phyloP scores from a whole-genome alignment of 2,797 vertebrate species.

The Furcifer pardalis region DNA sequence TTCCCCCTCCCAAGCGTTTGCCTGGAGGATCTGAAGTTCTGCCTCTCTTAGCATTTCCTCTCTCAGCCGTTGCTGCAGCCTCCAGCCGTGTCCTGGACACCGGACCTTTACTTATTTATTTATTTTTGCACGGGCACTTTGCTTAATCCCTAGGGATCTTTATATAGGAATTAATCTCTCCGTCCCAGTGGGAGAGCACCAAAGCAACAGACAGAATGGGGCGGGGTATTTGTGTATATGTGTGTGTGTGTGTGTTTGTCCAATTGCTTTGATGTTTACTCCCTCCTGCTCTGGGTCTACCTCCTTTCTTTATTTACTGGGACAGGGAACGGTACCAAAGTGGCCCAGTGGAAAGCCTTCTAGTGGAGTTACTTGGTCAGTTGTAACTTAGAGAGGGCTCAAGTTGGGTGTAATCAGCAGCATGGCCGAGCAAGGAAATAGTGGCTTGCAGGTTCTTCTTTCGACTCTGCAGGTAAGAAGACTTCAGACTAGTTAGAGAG shows the following conservation, averaged over 20 bases:
- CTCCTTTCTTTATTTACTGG: slow-evolving; percentile 62
- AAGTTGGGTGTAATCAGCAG: slow-evolving; percentile 63
- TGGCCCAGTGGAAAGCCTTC: slow-evolving; percentile 65
- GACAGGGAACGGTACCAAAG: slow-evolving; percentile 68
- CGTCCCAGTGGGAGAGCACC: slow-evolving; percentile 70
- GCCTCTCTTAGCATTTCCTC: slow-evolving; percentile 69
- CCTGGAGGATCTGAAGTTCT: slow-evolving; percentile 3
- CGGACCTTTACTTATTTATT: no score
- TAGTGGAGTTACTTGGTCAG: slow-evolving; percentile 61
- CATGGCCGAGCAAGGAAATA: slow-evolving; percentile 84
- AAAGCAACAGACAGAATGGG: slow-evolving; percentile 64
- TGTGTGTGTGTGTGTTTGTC: slow-evolving; percentile 51
- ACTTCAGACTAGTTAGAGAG: slow-evolving; percentile 50
- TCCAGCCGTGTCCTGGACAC: slow-evolving; percentile 65
- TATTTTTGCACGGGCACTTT: slow-evolving; percentile 72
- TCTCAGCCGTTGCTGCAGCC: slow-evolving; percentile 69
- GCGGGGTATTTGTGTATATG: neutral
- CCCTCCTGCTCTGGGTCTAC: slow-evolving; percentile 70
- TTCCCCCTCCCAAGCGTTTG: neutral
- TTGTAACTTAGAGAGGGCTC: slow-evolving; percentile 61
- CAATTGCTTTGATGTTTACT: slow-evolving; percentile 71
- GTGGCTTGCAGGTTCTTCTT: slow-evolving; percentile 88
- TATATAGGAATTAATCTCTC: slow-evolving; percentile 80
- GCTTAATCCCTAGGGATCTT: slow-evolving; percentile 83
- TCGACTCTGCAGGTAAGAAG: slow-evolving; percentile 88